phyloP scores from a whole-genome alignment of 2,113 vertebrate species.

The Beaufortia kweichowensis region DNA sequence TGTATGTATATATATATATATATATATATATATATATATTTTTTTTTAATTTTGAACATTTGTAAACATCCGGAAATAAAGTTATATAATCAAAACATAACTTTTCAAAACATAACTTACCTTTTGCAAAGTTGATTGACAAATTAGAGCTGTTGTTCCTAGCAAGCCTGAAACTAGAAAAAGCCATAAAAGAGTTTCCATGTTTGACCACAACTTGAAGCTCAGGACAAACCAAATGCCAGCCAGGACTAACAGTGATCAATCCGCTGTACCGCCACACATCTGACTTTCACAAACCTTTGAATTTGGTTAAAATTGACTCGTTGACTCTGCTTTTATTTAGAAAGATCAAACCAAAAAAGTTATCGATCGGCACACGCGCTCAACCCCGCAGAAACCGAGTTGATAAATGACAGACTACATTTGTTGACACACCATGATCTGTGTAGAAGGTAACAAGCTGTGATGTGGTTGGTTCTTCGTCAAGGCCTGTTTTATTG shows the following conservation, averaged over 20 bases:
- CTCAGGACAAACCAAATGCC: background rate
- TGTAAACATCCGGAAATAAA: constrained; percentile 41
- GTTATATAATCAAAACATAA: constrained; percentile 39
- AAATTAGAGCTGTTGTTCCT: constrained; percentile 54
- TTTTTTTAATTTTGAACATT: too few relatives aligned
- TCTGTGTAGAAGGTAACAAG: constrained; percentile 36
- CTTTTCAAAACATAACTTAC: constrained; percentile 59
- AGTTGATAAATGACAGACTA: constrained; percentile 56
- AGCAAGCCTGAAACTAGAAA: constrained; percentile 62
- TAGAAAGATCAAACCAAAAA: constrained; percentile 19
- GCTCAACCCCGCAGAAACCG: constrained; percentile 45
- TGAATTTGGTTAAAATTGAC: background rate
- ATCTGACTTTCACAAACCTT: background rate
- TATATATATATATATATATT: too few relatives aligned
- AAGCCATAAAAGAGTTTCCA: constrained; percentile 59
- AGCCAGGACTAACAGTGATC: background rate
- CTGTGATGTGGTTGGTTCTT: constrained; percentile 15
- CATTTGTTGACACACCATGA: constrained; percentile 50
- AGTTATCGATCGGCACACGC: constrained; percentile 10
- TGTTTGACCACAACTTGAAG: constrained; percentile 59
- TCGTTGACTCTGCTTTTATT: constrained; percentile 1
- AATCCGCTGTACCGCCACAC: background rate
- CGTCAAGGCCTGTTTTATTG: constrained; percentile 33
- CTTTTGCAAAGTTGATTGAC: constrained; percentile 60
- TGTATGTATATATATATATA: too few relatives aligned